A percentile compares a stretch with the other conserved stretches of the same genome.
Evolutionary conservation across 1,140 invertebrate species (phyloP).

Genomic region (Dendroctonus ponderosae): DNA sequence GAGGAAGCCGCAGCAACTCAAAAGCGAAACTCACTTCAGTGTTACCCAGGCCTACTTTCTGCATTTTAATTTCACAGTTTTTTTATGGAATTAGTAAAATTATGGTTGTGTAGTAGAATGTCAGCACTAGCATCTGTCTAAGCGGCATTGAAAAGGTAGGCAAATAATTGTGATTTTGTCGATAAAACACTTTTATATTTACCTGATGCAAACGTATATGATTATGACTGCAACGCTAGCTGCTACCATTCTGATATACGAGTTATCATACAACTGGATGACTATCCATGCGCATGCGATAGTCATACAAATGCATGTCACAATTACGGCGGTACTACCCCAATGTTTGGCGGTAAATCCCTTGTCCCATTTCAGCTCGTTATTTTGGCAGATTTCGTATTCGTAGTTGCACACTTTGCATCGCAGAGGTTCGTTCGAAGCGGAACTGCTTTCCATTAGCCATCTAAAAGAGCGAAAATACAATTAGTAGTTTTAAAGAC

Average conservation of each 20-base stretch:
- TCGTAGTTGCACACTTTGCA: slow-evolving; percentile 49
- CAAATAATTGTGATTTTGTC: neutral
- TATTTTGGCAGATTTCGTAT: slow-evolving; percentile 52
- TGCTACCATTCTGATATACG: slow-evolving; percentile 73
- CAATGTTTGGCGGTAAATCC: slow-evolving; percentile 79
- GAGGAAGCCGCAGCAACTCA: too few species aligned
- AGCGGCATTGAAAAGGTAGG: too few species aligned
- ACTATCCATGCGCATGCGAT: slow-evolving; percentile 77
- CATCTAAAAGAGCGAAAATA: slow-evolving; percentile 33
- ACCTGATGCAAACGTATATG: slow-evolving; percentile 83
- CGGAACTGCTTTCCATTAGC: slow-evolving; percentile 48
- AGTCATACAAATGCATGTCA: slow-evolving; percentile 73
- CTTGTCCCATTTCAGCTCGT: slow-evolving; percentile 73
- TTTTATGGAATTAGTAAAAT: too few species aligned
- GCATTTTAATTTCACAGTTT: too few species aligned
- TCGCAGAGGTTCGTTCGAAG: slow-evolving; percentile 38
- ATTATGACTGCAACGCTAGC: slow-evolving; percentile 78
- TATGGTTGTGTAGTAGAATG: too few species aligned
- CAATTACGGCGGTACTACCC: slow-evolving; percentile 63
- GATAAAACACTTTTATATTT: too few species aligned
- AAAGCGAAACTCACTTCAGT: too few species aligned
- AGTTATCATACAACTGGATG: slow-evolving; percentile 75
- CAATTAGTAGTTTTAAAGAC: too few species aligned
- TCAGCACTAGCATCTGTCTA: too few species aligned
- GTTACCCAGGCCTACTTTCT: too few species aligned